phyloP scores from a whole-genome alignment of 2,888 invertebrate genomes.

The Lithophane ornitopus region DNA sequence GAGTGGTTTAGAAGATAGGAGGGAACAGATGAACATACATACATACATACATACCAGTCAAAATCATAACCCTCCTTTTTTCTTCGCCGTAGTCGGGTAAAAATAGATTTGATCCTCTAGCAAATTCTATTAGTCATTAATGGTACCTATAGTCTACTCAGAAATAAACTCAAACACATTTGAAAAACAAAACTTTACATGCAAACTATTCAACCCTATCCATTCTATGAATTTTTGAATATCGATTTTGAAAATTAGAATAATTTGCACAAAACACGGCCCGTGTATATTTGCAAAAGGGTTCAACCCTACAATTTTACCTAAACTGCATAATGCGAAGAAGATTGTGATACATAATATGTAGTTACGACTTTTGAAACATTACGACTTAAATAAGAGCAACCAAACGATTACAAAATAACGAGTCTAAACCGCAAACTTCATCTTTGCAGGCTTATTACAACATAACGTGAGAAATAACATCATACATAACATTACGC shows the following conservation, averaged over 20 bases:
- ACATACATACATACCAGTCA: too few relatives aligned
- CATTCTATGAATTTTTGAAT: conserved; percentile 31
- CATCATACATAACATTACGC: conserved; percentile 59
- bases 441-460: conserved; percentile 22
- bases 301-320: conserved; percentile 1
- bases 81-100: too few relatives aligned
- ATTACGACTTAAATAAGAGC: neutral
- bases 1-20: too few relatives aligned
- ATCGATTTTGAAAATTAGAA: conserved; percentile 55
- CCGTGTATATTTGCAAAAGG: neutral
- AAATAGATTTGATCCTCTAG: neutral
- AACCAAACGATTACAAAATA: conserved; percentile 20
- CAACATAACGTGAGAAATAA: conserved; percentile 59
- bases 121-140: neutral
- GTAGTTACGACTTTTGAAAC: neutral
- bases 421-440: neutral
- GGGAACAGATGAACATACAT: too few relatives aligned
- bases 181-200: neutral
- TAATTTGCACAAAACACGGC: conserved; percentile 53
- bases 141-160: neutral
- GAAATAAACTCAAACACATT: neutral
- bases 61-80: too few relatives aligned
- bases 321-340: neutral
- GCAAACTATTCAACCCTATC: neutral
- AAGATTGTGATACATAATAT: neutral